A percentile compares a stretch with the other conserved stretches of the same genome.
Evolutionary conservation across 2,888 invertebrate genomes (phyloP).

Genomic region (Tetrapedia diversipes): DNA sequence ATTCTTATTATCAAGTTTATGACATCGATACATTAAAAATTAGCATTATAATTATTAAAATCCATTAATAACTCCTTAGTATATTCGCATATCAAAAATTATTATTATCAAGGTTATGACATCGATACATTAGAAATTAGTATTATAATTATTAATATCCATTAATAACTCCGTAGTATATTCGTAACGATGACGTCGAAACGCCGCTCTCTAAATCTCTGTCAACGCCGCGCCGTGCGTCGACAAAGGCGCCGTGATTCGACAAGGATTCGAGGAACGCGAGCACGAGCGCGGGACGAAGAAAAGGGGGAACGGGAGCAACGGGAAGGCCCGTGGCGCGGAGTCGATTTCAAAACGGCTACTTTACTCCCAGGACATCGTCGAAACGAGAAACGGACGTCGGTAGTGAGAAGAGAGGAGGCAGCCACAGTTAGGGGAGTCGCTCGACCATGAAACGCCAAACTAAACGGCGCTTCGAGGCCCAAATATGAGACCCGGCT

Average conservation of each 20-base stretch:
- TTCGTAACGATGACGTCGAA: too few relatives aligned
- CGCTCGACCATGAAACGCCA: constrained; percentile 82
- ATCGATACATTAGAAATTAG: too few relatives aligned
- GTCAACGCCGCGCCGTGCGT: constrained; percentile 67
- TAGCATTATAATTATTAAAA: too few relatives aligned
- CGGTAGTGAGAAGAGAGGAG: not conserved
- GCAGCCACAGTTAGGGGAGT: constrained; percentile 70
- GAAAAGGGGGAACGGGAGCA: not conserved
- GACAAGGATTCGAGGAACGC: not conserved
- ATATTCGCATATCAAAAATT: too few relatives aligned
- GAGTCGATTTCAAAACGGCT: constrained; percentile 62
- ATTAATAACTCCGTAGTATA: too few relatives aligned
- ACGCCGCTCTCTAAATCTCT: constrained; percentile 77
- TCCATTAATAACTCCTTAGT: too few relatives aligned
- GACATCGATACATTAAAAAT: too few relatives aligned
- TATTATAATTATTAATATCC: too few relatives aligned
- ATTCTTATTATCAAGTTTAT: too few relatives aligned
- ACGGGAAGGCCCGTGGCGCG: not conserved
- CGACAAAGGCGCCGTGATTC: constrained; percentile 52
- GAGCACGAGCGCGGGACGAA: not conserved
- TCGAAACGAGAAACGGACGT: constrained; percentile 46
- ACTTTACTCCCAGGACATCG: constrained; percentile 53
- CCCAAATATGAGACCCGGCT: constrained; percentile 69
- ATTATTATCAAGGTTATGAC: too few relatives aligned
- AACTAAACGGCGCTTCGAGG: constrained; percentile 81